These are phyloP conservation scores for Falco peregrinus DNA, from an alignment of 2,797 vertebrate genomes.

Conservation along the genomic window DNA sequence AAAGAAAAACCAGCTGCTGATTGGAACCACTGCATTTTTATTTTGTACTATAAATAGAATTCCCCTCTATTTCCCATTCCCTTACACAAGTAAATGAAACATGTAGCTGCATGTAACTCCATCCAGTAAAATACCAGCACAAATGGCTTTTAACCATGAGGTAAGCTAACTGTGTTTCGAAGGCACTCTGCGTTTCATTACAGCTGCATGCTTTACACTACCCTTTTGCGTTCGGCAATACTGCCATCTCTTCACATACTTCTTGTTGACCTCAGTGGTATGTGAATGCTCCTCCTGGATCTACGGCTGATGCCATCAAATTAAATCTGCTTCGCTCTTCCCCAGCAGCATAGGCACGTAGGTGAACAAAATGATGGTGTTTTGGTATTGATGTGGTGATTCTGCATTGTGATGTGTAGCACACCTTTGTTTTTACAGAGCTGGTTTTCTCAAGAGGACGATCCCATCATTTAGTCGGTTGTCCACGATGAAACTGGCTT, in stretches of 20 bases:
- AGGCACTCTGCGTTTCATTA: constrained; percentile 38
- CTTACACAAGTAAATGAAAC: constrained; percentile 66
- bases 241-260: background rate
- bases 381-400: background rate
- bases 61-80: constrained; percentile 73
- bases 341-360: background rate
- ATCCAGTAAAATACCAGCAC: constrained; percentile 56
- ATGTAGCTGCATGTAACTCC: constrained; percentile 51
- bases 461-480: background rate
- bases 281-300: background rate
- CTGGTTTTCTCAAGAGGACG: background rate
- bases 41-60: constrained; percentile 78
- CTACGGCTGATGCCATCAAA: background rate
- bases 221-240: background rate
- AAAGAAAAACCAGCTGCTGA: background rate
- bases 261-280: background rate
- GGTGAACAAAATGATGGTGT: background rate
- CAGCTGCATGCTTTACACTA: background rate
- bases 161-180: constrained; percentile 22
- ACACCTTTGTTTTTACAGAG: background rate
- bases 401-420: background rate
- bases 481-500: background rate
- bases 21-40: constrained; percentile 77
- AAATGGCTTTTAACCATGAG: background rate
- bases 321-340: background rate